A percentile compares a stretch with the other conserved stretches of the same genome.
Conservation (phyloP, 2,888 invertebrate genomes). For the Ceraclea dissimilis region DNA sequence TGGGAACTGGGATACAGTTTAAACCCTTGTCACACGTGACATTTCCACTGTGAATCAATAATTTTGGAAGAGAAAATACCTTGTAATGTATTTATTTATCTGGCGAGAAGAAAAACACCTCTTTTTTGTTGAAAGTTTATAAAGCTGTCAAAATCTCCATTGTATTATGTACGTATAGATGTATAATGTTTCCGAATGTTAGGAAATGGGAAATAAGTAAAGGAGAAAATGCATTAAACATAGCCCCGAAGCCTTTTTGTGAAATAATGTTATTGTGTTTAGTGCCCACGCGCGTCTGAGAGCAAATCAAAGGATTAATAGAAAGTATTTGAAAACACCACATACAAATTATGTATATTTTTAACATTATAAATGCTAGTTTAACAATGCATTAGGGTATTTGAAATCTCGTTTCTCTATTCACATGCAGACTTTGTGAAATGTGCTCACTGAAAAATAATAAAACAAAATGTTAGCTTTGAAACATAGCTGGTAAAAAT, state of each 20-base stretch:
- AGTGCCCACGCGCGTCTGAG: neutral
- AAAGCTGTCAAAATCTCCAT: slow-evolving; percentile 10
- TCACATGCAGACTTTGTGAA: no score
- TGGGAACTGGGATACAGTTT: slow-evolving; percentile 21
- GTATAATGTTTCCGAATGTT: neutral
- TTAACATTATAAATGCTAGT: no score
- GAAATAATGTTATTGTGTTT: neutral
- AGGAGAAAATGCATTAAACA: neutral
- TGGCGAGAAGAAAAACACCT: slow-evolving; percentile 12
- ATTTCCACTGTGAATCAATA: slow-evolving; percentile 21
- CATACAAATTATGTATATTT: no score
- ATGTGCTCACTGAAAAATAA: no score
- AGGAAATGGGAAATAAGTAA: neutral
- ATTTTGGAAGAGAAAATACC: slow-evolving; percentile 9
- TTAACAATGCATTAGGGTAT: no score
- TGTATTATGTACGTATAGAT: neutral
- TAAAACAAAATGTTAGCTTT: no score
- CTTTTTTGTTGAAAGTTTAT: slow-evolving; percentile 11
- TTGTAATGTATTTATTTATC: slow-evolving; percentile 15
- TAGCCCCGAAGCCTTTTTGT: neutral
- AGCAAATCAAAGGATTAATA: neutral
- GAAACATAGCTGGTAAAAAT: no score
- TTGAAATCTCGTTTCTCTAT: no score
- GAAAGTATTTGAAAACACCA: no score
- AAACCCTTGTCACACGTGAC: slow-evolving; percentile 24